Evolutionary conservation across 1,140 invertebrate species (phyloP), one percentile per base, ranked within the genome.

Genomic region (Heliothis virescens): DNA sequence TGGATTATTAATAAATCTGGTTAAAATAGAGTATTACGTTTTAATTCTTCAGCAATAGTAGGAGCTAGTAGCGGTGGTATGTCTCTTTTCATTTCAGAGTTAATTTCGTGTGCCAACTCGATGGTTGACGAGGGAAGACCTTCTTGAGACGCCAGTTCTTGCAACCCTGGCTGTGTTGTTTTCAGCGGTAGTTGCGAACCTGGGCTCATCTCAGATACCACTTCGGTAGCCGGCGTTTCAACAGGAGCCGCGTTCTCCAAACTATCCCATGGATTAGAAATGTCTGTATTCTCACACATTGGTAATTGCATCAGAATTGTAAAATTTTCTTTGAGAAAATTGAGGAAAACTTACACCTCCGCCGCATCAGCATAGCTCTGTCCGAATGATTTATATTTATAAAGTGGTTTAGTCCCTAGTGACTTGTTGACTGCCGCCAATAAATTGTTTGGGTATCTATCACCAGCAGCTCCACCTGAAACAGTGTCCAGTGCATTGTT

Each of bases 401-500:
- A 92, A 11, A 93, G 83, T 11, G 83, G 82, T 83, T 83, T 86
- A 7, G 72, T 60, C 18, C 91, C 91, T 13, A 91, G 48, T 26
- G 91, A 87, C 52, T 87, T 87, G 47, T 86, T 87, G 2, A 91
- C 87, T 1, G 87, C 85, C 47, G 88, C 69, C 52, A 92, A 84
- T 62, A 90, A 92, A 21, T 89, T 88, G 29, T 91, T 50, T 15
- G 85, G 83, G 82, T 91, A 93, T 60, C 88, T 78, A 57, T 86
- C 84, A n/a, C 91, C 91, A n/a, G 87, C 91, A 12, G 83, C 83
- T 50, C 88, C 88, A 88, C 91, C 91, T 93, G 41, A 50, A 48
- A 65, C 57, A 78, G 34, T 41, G 34, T 48, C 4, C 15, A 47
- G 9, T 63, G 3, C 13, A 2, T 63, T 16, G 11, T 4, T 63